Conservation (phyloP, 2,113 vertebrate species). For the Entomyzon cyanotis region DNA sequence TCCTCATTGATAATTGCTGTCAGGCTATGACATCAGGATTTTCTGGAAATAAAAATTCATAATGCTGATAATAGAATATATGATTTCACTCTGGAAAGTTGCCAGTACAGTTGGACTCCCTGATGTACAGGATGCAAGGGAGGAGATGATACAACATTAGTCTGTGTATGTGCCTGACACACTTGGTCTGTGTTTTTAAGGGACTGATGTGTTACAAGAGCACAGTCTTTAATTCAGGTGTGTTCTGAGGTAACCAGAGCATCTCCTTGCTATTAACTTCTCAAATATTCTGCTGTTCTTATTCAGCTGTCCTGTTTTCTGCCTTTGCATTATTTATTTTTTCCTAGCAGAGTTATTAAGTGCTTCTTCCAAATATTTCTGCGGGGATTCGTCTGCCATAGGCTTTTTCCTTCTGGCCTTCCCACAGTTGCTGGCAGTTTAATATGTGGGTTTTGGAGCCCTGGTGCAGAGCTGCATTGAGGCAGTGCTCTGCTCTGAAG, state of each 20-base stretch:
- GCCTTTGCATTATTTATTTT: neutral
- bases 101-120: constrained; percentile 13
- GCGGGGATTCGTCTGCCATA: neutral
- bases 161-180: neutral
- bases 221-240: neutral
- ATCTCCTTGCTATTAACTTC: neutral
- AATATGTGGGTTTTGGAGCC: neutral
- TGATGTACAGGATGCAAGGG: neutral
- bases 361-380: neutral
- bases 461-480: neutral
- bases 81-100: constrained; percentile 45
- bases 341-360: neutral
- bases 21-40: constrained; percentile 17
- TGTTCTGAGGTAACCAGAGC: neutral
- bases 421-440: neutral
- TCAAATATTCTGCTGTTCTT: neutral
- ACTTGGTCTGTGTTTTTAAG: neutral
- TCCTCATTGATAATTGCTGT: constrained; percentile 48
- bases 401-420: neutral
- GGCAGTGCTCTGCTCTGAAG: neutral
- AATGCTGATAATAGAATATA: constrained; percentile 21
- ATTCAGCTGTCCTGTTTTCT: neutral
- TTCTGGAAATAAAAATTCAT: constrained; percentile 29
- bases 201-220: neutral
- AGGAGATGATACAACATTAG: neutral